Evolutionary conservation across 2,888 invertebrate species (phyloP), one percentile per base, ranked within the genome.

Genomic region (Parasteatoda lunata): DNA sequence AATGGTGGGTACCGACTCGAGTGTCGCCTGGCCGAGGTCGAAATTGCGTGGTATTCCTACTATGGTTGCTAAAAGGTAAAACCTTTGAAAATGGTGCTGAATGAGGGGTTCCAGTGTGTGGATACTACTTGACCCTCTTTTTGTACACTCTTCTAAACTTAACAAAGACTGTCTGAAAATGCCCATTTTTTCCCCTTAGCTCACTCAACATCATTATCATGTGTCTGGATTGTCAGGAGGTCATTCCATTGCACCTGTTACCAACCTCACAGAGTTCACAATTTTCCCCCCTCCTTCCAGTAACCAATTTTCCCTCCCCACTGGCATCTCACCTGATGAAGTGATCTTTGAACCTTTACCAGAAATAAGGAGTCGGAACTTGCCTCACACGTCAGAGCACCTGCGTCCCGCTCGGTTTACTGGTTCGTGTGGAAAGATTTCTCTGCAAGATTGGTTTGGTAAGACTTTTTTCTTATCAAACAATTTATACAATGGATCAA

Each of bases 391-490:
- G 6, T 7, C 65, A 4, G 77, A 81, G 66, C 80, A 86, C 59
- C 48, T 86, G 3, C 52, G 86, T 7, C 86, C 86, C 7, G 86
- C 86, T 47, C 77, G 81, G 0, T 86, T 86, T 45, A 86, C 81
- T 49, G 86, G 86, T n/a, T 86, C 77, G 2, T 81, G 70, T 48
- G 81, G 81, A 72, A 86, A 86, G 64, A 68, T 86, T 49, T 86
- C 86, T 11, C 77, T 86, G 30, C 86, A 86, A 49, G 86, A 86
- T 73, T 86, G 86, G 86, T 86, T 86, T 86, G 86, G 86, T 86
- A 72, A 68, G 68, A 48, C 3, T 11, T 49, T 66, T 59, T 59
- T 59, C 59, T 3, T 59, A 1, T 59, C 3, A 1, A 8, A 59
- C 59, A 11, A 11, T 64, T 5, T 13, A 7, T 11, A 11, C 59